Evolutionary conservation across 2,888 invertebrate genomes (phyloP).

Genomic region (Drosophila mimetica): DNA sequence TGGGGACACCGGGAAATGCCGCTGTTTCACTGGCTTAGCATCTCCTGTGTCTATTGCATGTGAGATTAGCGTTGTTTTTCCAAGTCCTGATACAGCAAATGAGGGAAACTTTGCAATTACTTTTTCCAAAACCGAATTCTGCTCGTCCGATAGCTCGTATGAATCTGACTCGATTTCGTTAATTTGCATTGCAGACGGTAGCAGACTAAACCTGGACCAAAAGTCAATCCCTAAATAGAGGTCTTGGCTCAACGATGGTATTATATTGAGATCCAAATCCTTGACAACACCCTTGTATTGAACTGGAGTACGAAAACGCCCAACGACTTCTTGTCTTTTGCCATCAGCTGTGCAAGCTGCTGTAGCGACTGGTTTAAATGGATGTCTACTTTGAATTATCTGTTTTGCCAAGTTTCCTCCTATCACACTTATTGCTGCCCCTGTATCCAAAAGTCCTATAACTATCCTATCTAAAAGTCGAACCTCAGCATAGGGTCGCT

Average conservation of each 20-base stretch:
- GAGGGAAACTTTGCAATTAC: neutral
- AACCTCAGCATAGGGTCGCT: too few species aligned
- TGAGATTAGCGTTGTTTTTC: neutral
- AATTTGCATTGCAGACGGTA: too few species aligned
- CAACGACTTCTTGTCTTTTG: neutral
- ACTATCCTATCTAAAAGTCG: too few species aligned
- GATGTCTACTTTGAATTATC: too few species aligned
- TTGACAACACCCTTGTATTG: too few species aligned
- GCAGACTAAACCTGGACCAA: too few species aligned
- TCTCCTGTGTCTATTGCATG: slow-evolving; percentile 2
- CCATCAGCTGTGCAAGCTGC: neutral
- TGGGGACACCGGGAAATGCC: slow-evolving; percentile 1
- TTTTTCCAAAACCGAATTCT: slow-evolving; percentile 1
- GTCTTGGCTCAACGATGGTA: neutral
- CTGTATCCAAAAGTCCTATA: too few species aligned
- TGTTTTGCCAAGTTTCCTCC: too few species aligned
- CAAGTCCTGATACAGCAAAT: neutral
- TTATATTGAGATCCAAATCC: neutral
- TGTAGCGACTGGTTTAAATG: neutral
- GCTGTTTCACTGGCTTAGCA: slow-evolving; percentile 1
- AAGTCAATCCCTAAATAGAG: neutral
- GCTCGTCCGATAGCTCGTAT: neutral
- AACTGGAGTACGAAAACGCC: neutral
- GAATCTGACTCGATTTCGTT: neutral
- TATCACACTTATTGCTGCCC: too few species aligned